These are phyloP conservation scores for Acrossocheilus wenchowensis DNA, from an alignment of 2,797 vertebrate genomes.

Conservation along the genomic window DNA sequence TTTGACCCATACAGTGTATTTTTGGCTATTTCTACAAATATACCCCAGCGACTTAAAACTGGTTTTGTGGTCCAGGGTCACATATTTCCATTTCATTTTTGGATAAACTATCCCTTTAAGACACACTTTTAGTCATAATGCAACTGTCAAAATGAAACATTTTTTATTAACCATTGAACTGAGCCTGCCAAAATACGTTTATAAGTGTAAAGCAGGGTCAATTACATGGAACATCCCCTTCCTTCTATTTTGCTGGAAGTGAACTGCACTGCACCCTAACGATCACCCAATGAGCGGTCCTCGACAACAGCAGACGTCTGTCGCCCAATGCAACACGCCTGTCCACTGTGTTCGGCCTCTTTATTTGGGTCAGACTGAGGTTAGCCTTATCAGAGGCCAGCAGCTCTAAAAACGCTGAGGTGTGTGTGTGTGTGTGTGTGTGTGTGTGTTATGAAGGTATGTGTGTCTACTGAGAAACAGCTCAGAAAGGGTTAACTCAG, in stretches of 20 bases:
- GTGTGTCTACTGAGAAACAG: neutral
- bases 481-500: slow-evolving; percentile 74
- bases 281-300: slow-evolving; percentile 40
- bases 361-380: slow-evolving; percentile 74
- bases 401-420: slow-evolving; percentile 64
- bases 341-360: slow-evolving; percentile 68
- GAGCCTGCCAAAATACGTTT: neutral
- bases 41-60: too few species aligned
- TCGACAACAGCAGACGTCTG: slow-evolving; percentile 33
- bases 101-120: neutral
- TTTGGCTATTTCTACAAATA: too few species aligned
- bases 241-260: neutral
- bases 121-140: neutral
- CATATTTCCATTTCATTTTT: neutral
- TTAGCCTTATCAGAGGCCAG: slow-evolving; percentile 74
- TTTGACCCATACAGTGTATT: too few species aligned
- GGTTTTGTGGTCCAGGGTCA: too few species aligned
- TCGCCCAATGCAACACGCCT: slow-evolving; percentile 59
- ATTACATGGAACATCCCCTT: neutral
- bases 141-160: neutral
- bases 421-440: slow-evolving; percentile 50
- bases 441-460: slow-evolving; percentile 37
- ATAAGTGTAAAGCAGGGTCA: slow-evolving; percentile 12
- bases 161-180: neutral
- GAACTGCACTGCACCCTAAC: slow-evolving; percentile 25